These are phyloP conservation scores for Sander vitreus DNA, from an alignment of 2,113 vertebrate species.

Conservation along the genomic window DNA sequence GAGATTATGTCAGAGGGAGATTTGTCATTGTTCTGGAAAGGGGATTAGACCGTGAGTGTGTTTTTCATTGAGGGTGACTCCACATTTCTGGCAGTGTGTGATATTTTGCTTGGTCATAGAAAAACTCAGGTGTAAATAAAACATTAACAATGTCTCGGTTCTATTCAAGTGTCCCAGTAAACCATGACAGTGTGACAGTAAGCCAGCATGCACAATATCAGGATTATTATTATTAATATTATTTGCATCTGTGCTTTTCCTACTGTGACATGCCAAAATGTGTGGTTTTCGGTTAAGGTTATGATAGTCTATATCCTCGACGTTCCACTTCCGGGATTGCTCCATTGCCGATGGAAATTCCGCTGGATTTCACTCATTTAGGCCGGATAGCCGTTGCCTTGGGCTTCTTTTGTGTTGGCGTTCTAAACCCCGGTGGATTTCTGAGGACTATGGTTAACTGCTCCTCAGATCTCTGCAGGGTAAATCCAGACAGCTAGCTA, in stretches of 20 bases:
- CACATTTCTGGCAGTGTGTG: background rate
- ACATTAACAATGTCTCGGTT: background rate
- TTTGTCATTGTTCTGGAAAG: constrained; percentile 55
- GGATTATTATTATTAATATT: no score
- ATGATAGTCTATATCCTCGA: no score
- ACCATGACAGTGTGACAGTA: constrained; percentile 3
- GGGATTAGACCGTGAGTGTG: constrained; percentile 33
- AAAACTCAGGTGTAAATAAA: constrained; percentile 18
- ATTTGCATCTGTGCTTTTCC: no score
- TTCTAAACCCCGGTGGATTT: no score
- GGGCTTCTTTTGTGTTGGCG: no score
- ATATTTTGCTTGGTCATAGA: background rate
- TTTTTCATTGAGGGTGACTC: background rate
- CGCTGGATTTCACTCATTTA: no score
- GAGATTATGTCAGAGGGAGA: constrained; percentile 53
- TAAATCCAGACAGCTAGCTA: no score
- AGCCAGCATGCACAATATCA: background rate
- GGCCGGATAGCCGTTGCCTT: no score
- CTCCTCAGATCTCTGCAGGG: no score
- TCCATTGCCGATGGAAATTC: no score
- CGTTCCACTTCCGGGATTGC: no score
- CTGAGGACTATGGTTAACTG: no score
- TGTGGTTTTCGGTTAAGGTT: background rate
- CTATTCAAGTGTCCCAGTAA: background rate
- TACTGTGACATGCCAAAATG: background rate